Percentiles rank a stretch among this genome's conserved stretches.
These are phyloP conservation scores for Aricia agestis DNA, from an alignment of 1,140 invertebrate species.

Conservation along the genomic window DNA sequence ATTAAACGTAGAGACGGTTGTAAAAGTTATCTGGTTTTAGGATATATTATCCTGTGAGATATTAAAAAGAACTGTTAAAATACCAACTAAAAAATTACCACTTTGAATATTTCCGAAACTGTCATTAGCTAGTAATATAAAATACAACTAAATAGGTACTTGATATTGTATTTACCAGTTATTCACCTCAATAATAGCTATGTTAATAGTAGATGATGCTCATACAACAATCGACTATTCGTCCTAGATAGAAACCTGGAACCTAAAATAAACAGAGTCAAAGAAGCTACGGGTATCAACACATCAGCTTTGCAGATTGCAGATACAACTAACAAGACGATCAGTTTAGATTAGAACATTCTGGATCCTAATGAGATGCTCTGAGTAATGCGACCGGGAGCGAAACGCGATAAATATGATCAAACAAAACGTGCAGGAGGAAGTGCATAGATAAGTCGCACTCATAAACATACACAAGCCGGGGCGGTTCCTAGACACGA, in stretches of 20 bases:
- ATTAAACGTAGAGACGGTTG: conserved; percentile 7
- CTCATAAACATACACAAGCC: conserved; percentile 55
- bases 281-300: conserved; percentile 26
- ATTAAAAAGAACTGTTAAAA: background rate
- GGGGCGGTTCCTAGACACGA: conserved; percentile 47
- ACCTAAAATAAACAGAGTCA: too few relatives aligned
- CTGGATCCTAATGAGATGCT: conserved; percentile 58
- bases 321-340: conserved; percentile 43
- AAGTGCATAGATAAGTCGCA: conserved; percentile 66
- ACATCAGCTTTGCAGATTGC: conserved; percentile 40
- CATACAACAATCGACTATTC: too few relatives aligned
- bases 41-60: background rate
- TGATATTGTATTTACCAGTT: too few relatives aligned
- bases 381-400: conserved; percentile 51
- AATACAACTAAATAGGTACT: too few relatives aligned
- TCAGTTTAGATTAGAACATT: conserved; percentile 50
- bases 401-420: conserved; percentile 61
- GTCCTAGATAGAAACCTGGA: too few relatives aligned
- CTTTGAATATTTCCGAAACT: too few relatives aligned
- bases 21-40: background rate
- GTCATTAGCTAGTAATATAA: too few relatives aligned
- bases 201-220: too few relatives aligned
- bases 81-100: background rate
- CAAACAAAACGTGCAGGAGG: conserved; percentile 65
- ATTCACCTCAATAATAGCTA: too few relatives aligned